phyloP scores from a whole-genome alignment of 2,888 invertebrate genomes.

The Lottia scabra region DNA sequence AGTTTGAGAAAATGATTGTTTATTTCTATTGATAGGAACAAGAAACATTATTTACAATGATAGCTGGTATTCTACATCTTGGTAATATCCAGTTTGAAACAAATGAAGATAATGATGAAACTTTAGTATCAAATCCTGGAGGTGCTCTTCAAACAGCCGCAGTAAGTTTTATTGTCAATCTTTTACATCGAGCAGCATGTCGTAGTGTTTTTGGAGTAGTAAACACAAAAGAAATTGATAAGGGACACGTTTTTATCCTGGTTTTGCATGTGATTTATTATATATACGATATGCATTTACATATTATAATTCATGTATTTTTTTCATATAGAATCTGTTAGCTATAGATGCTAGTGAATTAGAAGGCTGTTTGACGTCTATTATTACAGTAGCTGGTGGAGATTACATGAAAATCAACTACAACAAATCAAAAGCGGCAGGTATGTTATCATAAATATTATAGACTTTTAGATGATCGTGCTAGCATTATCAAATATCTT shows the following conservation, averaged over 20 bases:
- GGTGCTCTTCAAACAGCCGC: conserved; percentile 42
- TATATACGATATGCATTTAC: too few relatives aligned
- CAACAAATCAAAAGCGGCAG: conserved; percentile 57
- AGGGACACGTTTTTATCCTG: too few relatives aligned
- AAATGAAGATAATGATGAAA: conserved; percentile 52
- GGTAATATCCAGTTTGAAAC: conserved; percentile 61
- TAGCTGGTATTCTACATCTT: conserved; percentile 61
- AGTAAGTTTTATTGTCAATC: conserved; percentile 33
- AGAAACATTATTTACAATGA: conserved; percentile 59
- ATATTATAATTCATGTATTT: too few relatives aligned
- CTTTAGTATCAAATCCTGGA: conserved; percentile 43
- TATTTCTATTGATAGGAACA: conserved; percentile 53
- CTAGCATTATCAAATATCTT: too few relatives aligned
- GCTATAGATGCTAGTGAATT: conserved; percentile 54
- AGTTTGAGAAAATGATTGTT: neutral
- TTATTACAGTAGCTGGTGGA: conserved; percentile 59
- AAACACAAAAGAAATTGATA: too few relatives aligned
- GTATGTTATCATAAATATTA: conserved; percentile 32
- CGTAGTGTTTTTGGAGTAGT: neutral
- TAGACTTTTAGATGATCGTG: too few relatives aligned
- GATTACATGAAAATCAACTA: conserved; percentile 63
- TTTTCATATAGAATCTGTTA: conserved; percentile 48
- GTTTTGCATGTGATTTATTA: too few relatives aligned
- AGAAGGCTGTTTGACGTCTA: conserved; percentile 55
- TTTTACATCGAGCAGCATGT: neutral